phyloP scores from a whole-genome alignment of 1,140 invertebrate genomes.

The Lucilia cuprina region DNA sequence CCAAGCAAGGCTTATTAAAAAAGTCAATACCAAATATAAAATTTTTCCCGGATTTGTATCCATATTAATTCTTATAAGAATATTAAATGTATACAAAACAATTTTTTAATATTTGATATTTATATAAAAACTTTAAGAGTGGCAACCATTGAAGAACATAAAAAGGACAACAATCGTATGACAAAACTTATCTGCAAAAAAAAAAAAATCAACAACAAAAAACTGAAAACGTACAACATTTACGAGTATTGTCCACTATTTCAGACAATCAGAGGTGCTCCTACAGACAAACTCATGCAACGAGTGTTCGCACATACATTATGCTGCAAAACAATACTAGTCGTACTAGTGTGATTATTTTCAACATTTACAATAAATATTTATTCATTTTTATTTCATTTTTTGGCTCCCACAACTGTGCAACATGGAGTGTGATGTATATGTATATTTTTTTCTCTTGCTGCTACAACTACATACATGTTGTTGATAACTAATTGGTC shows the following conservation, averaged over 20 bases:
- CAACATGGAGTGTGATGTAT: background rate
- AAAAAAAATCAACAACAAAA: too few relatives aligned
- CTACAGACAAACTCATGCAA: background rate
- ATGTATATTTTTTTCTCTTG: background rate
- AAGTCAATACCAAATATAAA: too few relatives aligned
- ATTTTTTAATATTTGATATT: too few relatives aligned
- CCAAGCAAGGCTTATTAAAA: background rate
- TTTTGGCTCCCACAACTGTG: background rate
- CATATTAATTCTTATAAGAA: too few relatives aligned
- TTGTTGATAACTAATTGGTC: conserved; percentile 5
- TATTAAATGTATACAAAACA: too few relatives aligned
- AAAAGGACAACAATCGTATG: background rate
- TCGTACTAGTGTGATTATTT: too few relatives aligned
- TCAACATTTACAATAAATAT: background rate
- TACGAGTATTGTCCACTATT: background rate
- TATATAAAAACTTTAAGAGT: too few relatives aligned
- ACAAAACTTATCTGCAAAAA: background rate
- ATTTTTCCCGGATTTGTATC: too few relatives aligned
- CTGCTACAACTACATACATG: background rate
- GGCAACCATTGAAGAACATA: too few relatives aligned
- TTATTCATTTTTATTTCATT: background rate
- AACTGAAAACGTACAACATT: background rate
- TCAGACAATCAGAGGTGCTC: background rate
- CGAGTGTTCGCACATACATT: too few relatives aligned
- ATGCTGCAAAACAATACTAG: too few relatives aligned